phyloP scores from a whole-genome alignment of 1,140 invertebrate genomes.

The Lepidurus apus region DNA sequence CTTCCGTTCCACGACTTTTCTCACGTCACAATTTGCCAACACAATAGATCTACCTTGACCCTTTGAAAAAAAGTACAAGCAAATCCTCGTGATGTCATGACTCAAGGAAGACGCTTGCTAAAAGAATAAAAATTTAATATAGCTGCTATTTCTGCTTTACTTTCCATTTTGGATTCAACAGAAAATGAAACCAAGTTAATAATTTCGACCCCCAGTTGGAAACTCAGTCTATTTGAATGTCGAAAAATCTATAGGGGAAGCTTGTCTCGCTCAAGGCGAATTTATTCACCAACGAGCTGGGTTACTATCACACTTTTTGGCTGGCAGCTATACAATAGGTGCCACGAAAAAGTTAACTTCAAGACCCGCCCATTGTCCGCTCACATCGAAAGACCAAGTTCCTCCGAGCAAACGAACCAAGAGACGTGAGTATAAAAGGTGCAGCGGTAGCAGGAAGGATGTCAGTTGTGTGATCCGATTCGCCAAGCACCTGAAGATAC shows the following conservation, averaged over 20 bases:
- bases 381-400: background rate
- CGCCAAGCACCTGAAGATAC: background rate
- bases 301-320: background rate
- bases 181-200: no score
- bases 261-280: background rate
- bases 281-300: background rate
- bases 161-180: no score
- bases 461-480: constrained; percentile 7
- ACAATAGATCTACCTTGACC: constrained; percentile 1
- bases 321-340: background rate
- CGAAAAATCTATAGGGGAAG: background rate
- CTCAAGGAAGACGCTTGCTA: no score
- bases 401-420: background rate
- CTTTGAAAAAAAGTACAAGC: background rate
- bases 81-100: background rate
- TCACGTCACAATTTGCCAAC: background rate
- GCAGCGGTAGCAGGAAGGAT: background rate
- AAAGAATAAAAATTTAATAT: no score
- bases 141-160: no score
- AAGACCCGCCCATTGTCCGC: constrained; percentile 12
- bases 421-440: constrained; percentile 12
- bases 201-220: no score
- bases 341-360: background rate
- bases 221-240: background rate
- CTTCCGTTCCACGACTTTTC: constrained; percentile 14